These are phyloP conservation scores for Carduelis carduelis DNA, from an alignment of 2,797 vertebrate genomes.

Conservation along the genomic window DNA sequence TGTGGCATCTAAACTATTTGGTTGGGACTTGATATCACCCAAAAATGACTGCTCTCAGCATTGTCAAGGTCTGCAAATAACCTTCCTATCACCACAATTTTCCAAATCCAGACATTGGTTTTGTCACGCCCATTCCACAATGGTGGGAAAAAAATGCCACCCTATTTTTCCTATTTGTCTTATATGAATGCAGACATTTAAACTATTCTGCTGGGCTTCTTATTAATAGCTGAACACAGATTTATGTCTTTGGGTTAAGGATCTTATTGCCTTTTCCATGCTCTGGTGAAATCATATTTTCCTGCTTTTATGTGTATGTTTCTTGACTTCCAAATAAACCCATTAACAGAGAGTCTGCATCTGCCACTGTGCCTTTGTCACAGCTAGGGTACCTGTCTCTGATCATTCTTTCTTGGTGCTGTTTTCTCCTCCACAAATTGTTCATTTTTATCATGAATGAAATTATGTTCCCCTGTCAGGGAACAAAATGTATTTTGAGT, in stretches of 20 bases:
- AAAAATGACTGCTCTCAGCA: neutral
- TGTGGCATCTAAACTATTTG: neutral
- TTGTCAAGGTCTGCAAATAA: neutral
- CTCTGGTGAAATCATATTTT: neutral
- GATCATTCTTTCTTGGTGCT: neutral
- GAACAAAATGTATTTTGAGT: conserved; percentile 69
- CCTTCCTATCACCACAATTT: neutral
- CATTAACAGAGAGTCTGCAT: neutral
- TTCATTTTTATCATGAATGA: conserved; percentile 68
- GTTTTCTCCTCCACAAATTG: conserved; percentile 54
- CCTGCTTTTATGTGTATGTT: neutral
- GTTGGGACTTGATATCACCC: neutral
- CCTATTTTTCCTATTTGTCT: neutral
- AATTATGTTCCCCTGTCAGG: conserved; percentile 62
- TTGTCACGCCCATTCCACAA: neutral
- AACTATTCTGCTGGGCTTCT: neutral
- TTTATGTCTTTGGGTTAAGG: neutral
- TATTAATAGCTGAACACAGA: neutral
- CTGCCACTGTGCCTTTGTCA: neutral
- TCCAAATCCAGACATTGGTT: neutral
- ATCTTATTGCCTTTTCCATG: neutral
- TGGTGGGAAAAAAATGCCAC: neutral
- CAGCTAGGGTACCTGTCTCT: neutral
- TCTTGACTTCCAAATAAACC: neutral
- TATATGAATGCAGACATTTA: neutral